Evolutionary conservation across 1,140 invertebrate species (phyloP).

Genomic region (Drosophila pachea): DNA sequence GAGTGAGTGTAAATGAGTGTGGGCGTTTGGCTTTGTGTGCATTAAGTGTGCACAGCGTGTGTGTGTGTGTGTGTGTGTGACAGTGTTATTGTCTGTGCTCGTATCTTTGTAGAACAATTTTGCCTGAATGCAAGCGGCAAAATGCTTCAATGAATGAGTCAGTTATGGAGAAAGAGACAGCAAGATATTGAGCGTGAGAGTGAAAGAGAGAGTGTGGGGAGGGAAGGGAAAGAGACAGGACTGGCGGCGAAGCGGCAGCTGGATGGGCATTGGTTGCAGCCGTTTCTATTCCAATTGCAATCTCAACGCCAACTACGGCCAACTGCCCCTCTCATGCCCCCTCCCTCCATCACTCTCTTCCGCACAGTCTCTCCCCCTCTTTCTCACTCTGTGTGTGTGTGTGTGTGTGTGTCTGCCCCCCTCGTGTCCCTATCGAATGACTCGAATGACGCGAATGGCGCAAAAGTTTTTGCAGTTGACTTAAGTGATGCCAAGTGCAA

Average conservation of each 20-base stretch:
- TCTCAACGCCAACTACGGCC: constrained; percentile 10
- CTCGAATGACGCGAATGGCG: constrained; percentile 38
- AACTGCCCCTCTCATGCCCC: not conserved
- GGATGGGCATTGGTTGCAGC: constrained; percentile 1
- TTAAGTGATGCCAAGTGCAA: constrained; percentile 56
- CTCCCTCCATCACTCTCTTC: too few species aligned
- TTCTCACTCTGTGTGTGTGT: too few species aligned
- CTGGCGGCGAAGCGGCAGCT: too few species aligned
- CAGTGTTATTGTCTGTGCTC: constrained; percentile 52
- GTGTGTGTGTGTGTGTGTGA: constrained; percentile 6
- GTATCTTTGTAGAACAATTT: constrained; percentile 73
- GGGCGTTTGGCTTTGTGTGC: constrained; percentile 29
- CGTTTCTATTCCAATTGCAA: constrained; percentile 18
- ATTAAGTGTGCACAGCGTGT: constrained; percentile 1
- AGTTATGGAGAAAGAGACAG: constrained; percentile 23
- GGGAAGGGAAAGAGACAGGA: constrained; percentile 26
- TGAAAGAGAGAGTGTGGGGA: not conserved
- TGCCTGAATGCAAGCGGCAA: constrained; percentile 68
- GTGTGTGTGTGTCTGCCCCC: too few species aligned
- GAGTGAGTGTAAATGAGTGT: constrained; percentile 22
- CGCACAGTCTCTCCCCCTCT: too few species aligned
- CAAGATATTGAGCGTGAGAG: not conserved
- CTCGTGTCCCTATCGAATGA: constrained; percentile 7
- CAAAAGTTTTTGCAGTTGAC: constrained; percentile 48
- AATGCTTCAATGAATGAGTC: constrained; percentile 69